Evolutionary conservation across 2,888 invertebrate species (phyloP).

Genomic region (Cataglyphis cursor): DNA sequence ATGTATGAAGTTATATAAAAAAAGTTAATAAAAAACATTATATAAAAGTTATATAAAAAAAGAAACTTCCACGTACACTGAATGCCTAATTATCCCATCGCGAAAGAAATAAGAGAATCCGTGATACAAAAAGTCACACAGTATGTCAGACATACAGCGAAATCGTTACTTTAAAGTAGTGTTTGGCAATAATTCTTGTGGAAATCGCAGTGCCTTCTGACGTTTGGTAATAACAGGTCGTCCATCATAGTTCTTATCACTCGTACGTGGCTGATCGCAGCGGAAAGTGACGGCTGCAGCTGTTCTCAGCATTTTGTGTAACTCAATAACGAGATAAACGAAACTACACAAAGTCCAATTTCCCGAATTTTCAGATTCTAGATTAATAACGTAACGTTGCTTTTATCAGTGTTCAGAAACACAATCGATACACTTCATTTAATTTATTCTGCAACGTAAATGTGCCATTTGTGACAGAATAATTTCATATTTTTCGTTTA

Average conservation of each 20-base stretch:
- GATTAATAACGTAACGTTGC: background rate
- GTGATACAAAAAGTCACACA: constrained; percentile 15
- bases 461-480: background rate
- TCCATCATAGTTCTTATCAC: constrained; percentile 76
- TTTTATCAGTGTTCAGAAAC: background rate
- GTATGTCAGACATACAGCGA: constrained; percentile 27
- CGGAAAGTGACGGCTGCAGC: constrained; percentile 72
- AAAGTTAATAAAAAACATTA: background rate
- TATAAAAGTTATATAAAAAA: background rate
- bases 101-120: background rate
- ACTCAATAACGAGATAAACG: constrained; percentile 73
- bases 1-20: background rate
- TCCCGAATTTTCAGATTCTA: constrained; percentile 21
- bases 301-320: constrained; percentile 71
- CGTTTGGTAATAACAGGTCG: constrained; percentile 68
- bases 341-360: constrained; percentile 62
- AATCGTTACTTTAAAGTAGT: constrained; percentile 45
- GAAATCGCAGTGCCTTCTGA: constrained; percentile 48
- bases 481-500: background rate
- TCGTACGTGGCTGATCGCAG: constrained; percentile 67
- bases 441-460: background rate
- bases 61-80: background rate
- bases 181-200: constrained; percentile 66
- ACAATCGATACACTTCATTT: background rate
- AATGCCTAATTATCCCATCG: constrained; percentile 5